Evolutionary conservation across 2,113 vertebrate genomes (phyloP).

Genomic region (Calyptommatus sinebrachiatus): DNA sequence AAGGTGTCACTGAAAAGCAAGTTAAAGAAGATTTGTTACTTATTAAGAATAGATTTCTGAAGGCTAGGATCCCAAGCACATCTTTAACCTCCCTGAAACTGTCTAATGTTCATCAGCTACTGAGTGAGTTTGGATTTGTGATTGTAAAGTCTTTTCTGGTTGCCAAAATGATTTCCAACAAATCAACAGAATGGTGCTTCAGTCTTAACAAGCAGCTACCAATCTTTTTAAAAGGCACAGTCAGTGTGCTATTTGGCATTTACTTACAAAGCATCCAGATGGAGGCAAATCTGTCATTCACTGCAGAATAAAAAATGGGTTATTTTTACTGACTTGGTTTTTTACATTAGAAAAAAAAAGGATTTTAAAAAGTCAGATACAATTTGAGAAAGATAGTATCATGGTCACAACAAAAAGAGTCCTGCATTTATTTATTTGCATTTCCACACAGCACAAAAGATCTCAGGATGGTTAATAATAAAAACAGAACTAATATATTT

Average conservation of each 20-base stretch:
- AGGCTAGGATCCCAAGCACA: not conserved
- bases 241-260: not conserved
- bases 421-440: too few relatives aligned
- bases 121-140: not conserved
- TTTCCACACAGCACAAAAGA: too few relatives aligned
- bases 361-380: too few relatives aligned
- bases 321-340: too few relatives aligned
- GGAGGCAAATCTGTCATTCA: too few relatives aligned
- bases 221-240: not conserved
- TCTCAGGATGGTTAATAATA: too few relatives aligned
- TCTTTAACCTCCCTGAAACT: not conserved
- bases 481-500: too few relatives aligned
- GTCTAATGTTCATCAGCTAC: not conserved
- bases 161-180: not conserved
- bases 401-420: too few relatives aligned
- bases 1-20: not conserved
- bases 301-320: too few relatives aligned
- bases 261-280: not conserved
- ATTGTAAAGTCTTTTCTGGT: not conserved
- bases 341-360: too few relatives aligned
- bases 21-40: not conserved
- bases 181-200: not conserved
- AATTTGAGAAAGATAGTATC: too few relatives aligned
- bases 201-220: not conserved
- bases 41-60: not conserved